phyloP scores from a whole-genome alignment of 2,888 invertebrate species.

The Yponomeuta sedellus region DNA sequence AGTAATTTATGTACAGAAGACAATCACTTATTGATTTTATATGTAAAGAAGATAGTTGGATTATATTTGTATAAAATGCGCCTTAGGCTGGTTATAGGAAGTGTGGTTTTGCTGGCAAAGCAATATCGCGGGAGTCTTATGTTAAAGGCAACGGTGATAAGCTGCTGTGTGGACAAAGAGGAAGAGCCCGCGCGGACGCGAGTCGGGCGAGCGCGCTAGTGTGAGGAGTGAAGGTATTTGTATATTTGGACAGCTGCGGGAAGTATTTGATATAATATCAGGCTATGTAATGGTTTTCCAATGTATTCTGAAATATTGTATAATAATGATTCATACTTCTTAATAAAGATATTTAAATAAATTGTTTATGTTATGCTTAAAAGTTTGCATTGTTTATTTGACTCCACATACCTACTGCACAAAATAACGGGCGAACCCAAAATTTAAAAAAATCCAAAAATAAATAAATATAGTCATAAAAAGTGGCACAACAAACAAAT shows the following conservation, averaged over 20 bases:
- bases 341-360: slow-evolving; percentile 60
- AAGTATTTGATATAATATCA: background rate
- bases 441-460: no score
- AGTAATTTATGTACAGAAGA: slow-evolving; percentile 31
- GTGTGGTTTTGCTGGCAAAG: no score
- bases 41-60: no score
- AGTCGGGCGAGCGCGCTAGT: no score
- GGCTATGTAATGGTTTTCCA: slow-evolving; percentile 14
- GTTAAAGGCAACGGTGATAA: no score
- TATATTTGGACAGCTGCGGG: slow-evolving; percentile 32
- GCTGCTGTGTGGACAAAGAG: background rate
- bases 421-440: no score
- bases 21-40: background rate
- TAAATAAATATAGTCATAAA: no score
- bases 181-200: no score
- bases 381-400: slow-evolving; percentile 26
- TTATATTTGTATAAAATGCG: slow-evolving; percentile 16
- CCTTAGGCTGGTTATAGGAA: no score
- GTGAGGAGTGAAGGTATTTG: slow-evolving; percentile 28
- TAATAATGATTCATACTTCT: slow-evolving; percentile 60
- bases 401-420: no score
- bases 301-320: slow-evolving; percentile 49
- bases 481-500: no score
- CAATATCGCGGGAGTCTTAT: no score
- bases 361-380: slow-evolving; percentile 69